Base-by-base conservation (phyloP, 2,888 invertebrate genomes). In the Pammene fasciana region DNA sequence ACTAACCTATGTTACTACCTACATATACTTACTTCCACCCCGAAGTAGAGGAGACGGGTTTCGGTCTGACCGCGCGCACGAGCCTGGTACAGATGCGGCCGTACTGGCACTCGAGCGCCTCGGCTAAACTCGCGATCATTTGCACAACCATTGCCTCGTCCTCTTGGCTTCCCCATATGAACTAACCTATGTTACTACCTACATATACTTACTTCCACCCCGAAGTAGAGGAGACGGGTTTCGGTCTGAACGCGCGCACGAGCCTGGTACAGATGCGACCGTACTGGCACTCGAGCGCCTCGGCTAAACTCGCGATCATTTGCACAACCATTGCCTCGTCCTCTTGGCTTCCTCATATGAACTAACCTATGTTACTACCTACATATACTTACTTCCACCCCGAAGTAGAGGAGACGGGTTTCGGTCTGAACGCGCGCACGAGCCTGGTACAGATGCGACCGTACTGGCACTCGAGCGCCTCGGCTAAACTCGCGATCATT, bases 101-200 rank as follows among this genome's bases (percentile, higher is more conserved):
- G 87, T 97, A 98, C 86, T 98, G 97, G 60, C 94, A 94, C 91
- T 99, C 99, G 43, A 99, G 95, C 9, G 98, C 97, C 83, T 98
- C 97, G 74, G 97, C 98, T 54, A 99, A 92, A 8, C 98, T 97
- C 3, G 97, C 97, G 55, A 99, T 94, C 97, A 99, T 99, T 82
- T 98, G 97, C 16, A 98, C 97, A 50, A 99, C 96, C 55, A 98
- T 97, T 75, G 98, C 98, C 83, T 99, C 99, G 9, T 99, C 98
- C 72, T 93, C 93, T 72, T 92, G 93, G 10, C 97, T 96, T 75
- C 96, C 97, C 4, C 36, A n/a, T 36, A 36, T 36, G 7, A 6
- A 36, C 8, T 6, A 34, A 34, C 6, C 34, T 50, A 11, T 36
- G 9, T 48, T 14, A 11, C 3, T 3, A 10, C 0, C 1, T 38